Evolutionary conservation across 2,888 invertebrate species (phyloP).

Genomic region (Drosophila neonasuta): DNA sequence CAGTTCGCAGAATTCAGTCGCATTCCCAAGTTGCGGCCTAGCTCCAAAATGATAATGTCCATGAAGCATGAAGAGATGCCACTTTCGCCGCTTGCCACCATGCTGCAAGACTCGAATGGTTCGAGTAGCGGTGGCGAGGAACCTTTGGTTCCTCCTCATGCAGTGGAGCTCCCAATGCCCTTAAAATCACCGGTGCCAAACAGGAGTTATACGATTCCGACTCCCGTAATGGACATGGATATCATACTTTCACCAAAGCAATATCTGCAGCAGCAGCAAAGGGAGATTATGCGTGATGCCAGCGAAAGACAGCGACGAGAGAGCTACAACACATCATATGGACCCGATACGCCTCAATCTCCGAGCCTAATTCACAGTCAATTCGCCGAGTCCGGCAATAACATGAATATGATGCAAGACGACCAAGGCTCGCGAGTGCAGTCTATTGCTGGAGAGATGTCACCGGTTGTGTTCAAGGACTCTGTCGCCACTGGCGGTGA

Average conservation of each 20-base stretch:
- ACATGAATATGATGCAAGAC: conserved; percentile 19
- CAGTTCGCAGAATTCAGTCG: conserved; percentile 81
- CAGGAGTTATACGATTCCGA: conserved; percentile 25
- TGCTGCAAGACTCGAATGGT: conserved; percentile 81
- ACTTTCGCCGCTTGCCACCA: conserved; percentile 80
- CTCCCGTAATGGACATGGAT: conserved; percentile 48
- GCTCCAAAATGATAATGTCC: conserved; percentile 81
- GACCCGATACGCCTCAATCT: conserved; percentile 37
- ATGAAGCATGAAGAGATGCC: conserved; percentile 80
- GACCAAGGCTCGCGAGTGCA: conserved; percentile 12
- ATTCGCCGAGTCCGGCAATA: conserved; percentile 32
- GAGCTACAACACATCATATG: conserved; percentile 49
- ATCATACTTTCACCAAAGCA: conserved; percentile 69
- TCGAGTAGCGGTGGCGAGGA: conserved; percentile 81
- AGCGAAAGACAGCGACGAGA: conserved; percentile 14
- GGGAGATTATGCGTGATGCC: conserved; percentile 22
- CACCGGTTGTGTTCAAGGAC: conserved; percentile 80
- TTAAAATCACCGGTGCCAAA: conserved; percentile 66
- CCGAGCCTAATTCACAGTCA: conserved; percentile 20
- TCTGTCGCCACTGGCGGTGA: conserved; percentile 80
- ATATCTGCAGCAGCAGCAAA: conserved; percentile 68
- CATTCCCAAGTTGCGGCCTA: conserved; percentile 81
- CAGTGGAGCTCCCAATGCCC: conserved; percentile 21
- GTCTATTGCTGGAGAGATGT: conserved; percentile 65
- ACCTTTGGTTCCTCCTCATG: conserved; percentile 38